Conservation (phyloP, 2,888 invertebrate genomes). For the Rotaria sp. region DNA sequence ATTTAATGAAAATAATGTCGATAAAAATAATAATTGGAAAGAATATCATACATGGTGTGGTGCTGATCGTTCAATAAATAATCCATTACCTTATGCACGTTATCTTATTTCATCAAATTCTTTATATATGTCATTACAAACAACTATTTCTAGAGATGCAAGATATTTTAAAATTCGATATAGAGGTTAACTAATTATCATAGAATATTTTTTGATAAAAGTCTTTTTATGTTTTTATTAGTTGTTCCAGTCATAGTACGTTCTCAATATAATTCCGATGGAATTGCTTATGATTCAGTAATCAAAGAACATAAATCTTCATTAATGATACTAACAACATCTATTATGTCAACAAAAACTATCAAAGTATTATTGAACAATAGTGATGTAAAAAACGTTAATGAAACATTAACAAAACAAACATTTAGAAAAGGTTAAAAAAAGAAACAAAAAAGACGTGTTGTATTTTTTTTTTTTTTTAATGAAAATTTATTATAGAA, state of each 20-base stretch:
- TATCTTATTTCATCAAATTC: conserved; percentile 8
- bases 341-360: neutral
- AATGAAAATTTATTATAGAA: neutral
- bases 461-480: neutral
- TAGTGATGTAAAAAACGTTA: neutral
- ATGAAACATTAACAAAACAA: neutral
- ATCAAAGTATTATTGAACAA: neutral
- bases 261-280: neutral
- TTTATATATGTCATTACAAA: neutral
- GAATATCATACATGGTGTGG: conserved; percentile 13
- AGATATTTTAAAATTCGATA: conserved; percentile 23
- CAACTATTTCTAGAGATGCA: neutral
- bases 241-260: neutral
- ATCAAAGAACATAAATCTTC: neutral
- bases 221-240: neutral
- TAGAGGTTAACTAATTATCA: neutral
- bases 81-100: neutral
- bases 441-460: neutral
- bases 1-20: neutral
- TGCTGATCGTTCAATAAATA: neutral
- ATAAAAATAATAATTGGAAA: neutral
- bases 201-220: neutral
- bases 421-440: neutral
- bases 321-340: neutral
- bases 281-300: neutral